Percentiles rank a stretch among this genome's conserved stretches.
phyloP scores from a whole-genome alignment of 2,797 vertebrate species.

The Coreius guichenoti region DNA sequence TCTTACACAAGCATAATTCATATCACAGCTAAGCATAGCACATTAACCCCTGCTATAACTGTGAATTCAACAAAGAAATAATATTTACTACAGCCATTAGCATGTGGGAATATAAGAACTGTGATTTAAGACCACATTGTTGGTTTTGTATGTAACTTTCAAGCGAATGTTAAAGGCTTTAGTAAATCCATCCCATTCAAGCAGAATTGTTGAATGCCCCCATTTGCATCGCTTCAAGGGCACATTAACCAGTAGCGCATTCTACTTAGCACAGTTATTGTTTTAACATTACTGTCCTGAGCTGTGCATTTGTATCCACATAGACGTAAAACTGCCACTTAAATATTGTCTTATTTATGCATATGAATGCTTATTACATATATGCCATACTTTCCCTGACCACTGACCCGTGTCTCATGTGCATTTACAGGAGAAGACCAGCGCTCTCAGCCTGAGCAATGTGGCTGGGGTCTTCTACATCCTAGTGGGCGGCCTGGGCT shows the following conservation, averaged over 20 bases:
- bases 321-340: constrained; percentile 49
- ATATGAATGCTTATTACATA: constrained; percentile 39
- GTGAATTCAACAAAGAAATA: constrained; percentile 34
- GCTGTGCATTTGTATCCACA: constrained; percentile 59
- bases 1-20: constrained; percentile 26
- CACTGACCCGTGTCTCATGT: constrained; percentile 84
- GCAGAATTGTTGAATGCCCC: constrained; percentile 69
- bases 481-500: constrained; percentile 98
- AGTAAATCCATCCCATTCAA: constrained; percentile 69
- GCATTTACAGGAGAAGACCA: constrained; percentile 97
- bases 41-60: constrained; percentile 55
- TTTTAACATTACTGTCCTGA: constrained; percentile 56
- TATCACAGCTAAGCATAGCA: constrained; percentile 59
- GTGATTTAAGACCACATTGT: constrained; percentile 30
- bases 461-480: constrained; percentile 99
- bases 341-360: constrained; percentile 26
- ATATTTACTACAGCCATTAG: constrained; percentile 60
- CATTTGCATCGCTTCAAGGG: constrained; percentile 71
- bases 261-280: constrained; percentile 66
- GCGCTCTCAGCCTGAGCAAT: constrained; percentile 99
- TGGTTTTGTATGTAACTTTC: constrained; percentile 57
- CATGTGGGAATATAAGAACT: constrained; percentile 46
- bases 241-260: constrained; percentile 64
- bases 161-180: constrained; percentile 50
- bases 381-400: constrained; percentile 33